phyloP scores from a whole-genome alignment of 2,797 vertebrate species.

The Mastacembelus armatus region DNA sequence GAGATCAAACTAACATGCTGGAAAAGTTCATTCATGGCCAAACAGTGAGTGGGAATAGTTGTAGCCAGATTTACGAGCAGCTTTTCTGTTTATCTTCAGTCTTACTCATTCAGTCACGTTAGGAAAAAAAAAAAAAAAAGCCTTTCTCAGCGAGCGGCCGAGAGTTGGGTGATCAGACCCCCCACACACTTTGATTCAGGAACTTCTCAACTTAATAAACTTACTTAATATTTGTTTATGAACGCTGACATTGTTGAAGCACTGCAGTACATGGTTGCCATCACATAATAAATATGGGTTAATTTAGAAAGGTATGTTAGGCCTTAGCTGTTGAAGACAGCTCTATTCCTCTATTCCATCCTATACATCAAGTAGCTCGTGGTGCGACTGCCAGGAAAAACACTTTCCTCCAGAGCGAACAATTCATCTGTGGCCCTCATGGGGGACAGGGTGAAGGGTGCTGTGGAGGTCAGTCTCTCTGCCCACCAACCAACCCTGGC shows the following conservation, averaged over 20 bases:
- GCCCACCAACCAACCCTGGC: slow-evolving; percentile 65
- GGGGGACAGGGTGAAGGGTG: slow-evolving; percentile 56
- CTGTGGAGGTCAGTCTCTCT: slow-evolving; percentile 62
- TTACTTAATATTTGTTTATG: slow-evolving; percentile 58
- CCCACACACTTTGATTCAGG: slow-evolving; percentile 51
- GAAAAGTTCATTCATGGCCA: slow-evolving; percentile 55
- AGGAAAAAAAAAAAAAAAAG: slow-evolving; percentile 8
- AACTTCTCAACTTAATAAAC: slow-evolving; percentile 51
- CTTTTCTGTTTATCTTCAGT: slow-evolving; percentile 63
- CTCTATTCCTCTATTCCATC: no score
- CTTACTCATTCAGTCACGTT: slow-evolving; percentile 52
- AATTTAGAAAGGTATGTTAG: slow-evolving; percentile 59
- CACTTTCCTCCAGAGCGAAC: slow-evolving; percentile 67
- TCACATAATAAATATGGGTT: slow-evolving; percentile 60
- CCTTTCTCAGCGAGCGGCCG: slow-evolving; percentile 33
- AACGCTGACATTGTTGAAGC: slow-evolving; percentile 50
- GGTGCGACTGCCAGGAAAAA: slow-evolving; percentile 74
- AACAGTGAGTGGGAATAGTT: slow-evolving; percentile 45
- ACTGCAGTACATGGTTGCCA: slow-evolving; percentile 41
- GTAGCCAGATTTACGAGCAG: slow-evolving; percentile 45
- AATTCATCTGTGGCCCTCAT: slow-evolving; percentile 71
- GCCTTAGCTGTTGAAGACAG: slow-evolving; percentile 49
- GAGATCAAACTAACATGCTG: slow-evolving; percentile 24
- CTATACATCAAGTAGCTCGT: slow-evolving; percentile 25
- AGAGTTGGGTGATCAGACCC: slow-evolving; percentile 55